Evolutionary conservation across 2,888 invertebrate species (phyloP), one percentile per base, ranked within the genome.

Genomic region (Geotrupes spiniger): DNA sequence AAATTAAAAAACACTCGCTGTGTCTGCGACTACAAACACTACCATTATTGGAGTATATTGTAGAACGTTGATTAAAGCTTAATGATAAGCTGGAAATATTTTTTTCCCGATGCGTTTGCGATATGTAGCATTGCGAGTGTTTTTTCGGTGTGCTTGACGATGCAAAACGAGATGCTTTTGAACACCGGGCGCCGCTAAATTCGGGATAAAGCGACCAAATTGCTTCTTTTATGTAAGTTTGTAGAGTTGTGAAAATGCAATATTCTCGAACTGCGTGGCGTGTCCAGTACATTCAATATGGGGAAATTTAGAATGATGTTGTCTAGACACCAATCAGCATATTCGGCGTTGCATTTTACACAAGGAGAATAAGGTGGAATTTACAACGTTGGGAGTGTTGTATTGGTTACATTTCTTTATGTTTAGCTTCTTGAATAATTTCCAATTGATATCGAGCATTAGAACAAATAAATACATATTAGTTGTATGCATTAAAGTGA

Each of bases 1-100:
- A 33, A 33, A 33, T 33, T 33, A 33, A 33, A n/a, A n/a, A 33
- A 33, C 33, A 33, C 11, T 33, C 33, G 14, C 14, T 14, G 33
- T 14, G 33, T 15, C 14, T 15, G 14, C 33, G 33, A 33, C 14
- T 12, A 10, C 12, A 14, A 12, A 6, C 14, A 9, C 33, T 33
- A 12, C 33, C 14, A 33, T 33, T 10, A 33, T 33, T 14, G 33
- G 11, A 15, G 14, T 15, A 15, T 4, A 10, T 10, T 33, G 8
- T 33, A 14, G 11, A 33, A 14, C 14, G 10, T 33, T 14, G 33
- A 14, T 14, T 33, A 10, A 9, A 6, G 31, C 11, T 33, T 33
- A 33, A 10, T 14, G 14, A 15, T n/a, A 33, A 12, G 33, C 33
- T 14, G 11, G 2, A 6, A 10, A 11, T 11, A 15, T 33, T 33